Evolutionary conservation across 2,888 invertebrate species (phyloP), one percentile per base, ranked within the genome.

Genomic region (Andrena minutula): DNA sequence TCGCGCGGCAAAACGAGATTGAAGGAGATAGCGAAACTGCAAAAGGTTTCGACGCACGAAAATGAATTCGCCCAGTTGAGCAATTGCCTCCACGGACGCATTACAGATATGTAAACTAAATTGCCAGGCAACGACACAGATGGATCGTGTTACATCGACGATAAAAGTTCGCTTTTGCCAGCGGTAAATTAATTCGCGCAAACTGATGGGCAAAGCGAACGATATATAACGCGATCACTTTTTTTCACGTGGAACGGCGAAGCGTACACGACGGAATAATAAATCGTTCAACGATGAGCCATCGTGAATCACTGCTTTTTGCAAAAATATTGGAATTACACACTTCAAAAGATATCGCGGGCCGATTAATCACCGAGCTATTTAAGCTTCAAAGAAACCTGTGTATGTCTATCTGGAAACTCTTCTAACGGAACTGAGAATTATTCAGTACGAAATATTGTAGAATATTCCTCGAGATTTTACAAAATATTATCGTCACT

Each of bases 111-210:
- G 23, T 41, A 63, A 63, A 63, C 32, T 23, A 23, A 35, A 41
- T 63, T 35, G 35, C 35, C 32, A 23, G 35, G 35, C 35, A 41
- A 26, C 51, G 53, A 53, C 30, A 7, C 47, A 56, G 58, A 58
- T 65, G 64, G 49, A 65, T 72, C 41, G 64, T 23, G 58, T 58
- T 76, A 49, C 32, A 75, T 56, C 8, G 47, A 1, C 28, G 53
- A 71, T 72, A 65, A 58, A 72, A 72, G 47, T 65, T 58, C 20
- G 5, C 47, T 49, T 56, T 77, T 65, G 47, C 26, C 64, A 3
- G 49, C 10, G 49, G 49, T 20, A 32, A 77, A 77, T 77, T 77
- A 77, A 72, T 76, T 76, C 26, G 23, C 61, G 61, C 35, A 16
- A 49, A 61, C 35, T 53, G 68, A 49, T 51, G 23, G 51, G 30